These are phyloP conservation scores for Orius laevigatus DNA, from an alignment of 1,140 invertebrate species.

Conservation along the genomic window DNA sequence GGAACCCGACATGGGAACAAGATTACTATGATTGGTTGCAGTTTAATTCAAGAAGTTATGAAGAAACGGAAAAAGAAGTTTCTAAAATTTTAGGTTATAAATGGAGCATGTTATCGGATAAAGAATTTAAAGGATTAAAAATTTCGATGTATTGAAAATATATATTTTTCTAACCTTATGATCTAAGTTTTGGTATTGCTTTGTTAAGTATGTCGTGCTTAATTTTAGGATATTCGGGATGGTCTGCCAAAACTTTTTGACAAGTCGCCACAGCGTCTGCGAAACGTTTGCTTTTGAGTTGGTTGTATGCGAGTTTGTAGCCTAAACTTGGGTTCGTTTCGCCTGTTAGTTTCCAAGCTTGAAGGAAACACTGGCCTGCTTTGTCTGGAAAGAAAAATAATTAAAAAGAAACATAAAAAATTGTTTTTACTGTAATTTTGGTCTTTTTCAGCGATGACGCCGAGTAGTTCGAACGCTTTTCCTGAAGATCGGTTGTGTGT, in stretches of 20 bases:
- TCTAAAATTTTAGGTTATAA: conserved; percentile 44
- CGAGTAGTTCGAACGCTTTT: conserved; percentile 79
- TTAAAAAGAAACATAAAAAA: not conserved
- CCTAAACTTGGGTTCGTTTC: conserved; percentile 68
- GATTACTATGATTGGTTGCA: conserved; percentile 52
- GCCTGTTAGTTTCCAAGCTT: conserved; percentile 46
- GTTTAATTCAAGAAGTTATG: conserved; percentile 40
- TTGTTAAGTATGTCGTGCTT: conserved; percentile 90
- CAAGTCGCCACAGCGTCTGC: conserved; percentile 76
- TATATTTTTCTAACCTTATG: conserved; percentile 26
- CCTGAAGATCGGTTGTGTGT: conserved; percentile 81
- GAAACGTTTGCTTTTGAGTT: conserved; percentile 78
- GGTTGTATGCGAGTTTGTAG: conserved; percentile 83
- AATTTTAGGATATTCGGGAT: conserved; percentile 80
- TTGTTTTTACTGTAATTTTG: conserved; percentile 56
- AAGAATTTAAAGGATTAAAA: conserved; percentile 34
- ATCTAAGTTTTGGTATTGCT: conserved; percentile 65
- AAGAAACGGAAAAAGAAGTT: conserved; percentile 46
- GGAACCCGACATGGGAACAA: conserved; percentile 43
- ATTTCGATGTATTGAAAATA: conserved; percentile 1
- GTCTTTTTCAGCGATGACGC: conserved; percentile 79
- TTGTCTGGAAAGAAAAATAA: conserved; percentile 29
- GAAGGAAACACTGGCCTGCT: conserved; percentile 66
- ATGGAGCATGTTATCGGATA: conserved; percentile 59
- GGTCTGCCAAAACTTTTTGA: conserved; percentile 60